phyloP scores from a whole-genome alignment of 2,888 invertebrate species.

The Smittia sp. region DNA sequence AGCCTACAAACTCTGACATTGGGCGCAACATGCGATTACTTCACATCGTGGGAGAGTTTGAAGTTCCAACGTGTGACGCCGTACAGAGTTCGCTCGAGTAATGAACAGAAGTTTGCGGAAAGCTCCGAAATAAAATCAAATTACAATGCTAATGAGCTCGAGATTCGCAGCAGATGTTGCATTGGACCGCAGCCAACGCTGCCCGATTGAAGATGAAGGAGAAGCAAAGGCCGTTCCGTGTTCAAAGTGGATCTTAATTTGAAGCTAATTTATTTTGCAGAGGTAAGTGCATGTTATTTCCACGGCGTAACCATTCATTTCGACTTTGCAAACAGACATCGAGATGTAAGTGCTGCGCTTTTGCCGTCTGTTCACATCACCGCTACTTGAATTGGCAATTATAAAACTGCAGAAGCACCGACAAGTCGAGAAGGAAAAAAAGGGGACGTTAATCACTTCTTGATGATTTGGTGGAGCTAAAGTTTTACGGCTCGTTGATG shows the following conservation, averaged over 20 bases:
- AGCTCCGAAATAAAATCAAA: neutral
- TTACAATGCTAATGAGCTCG: neutral
- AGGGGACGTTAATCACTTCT: conserved; percentile 1
- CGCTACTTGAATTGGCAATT: conserved; percentile 20
- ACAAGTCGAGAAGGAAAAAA: neutral
- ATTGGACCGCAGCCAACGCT: neutral
- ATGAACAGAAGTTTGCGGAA: neutral
- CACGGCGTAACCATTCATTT: neutral
- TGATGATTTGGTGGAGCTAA: neutral
- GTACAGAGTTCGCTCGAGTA: neutral
- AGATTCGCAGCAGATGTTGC: neutral
- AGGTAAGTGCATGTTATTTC: neutral
- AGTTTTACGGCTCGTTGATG: no score
- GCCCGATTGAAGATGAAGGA: neutral
- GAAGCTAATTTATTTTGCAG: conserved; percentile 13
- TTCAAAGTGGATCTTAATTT: conserved; percentile 16
- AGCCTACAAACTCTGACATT: neutral
- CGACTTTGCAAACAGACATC: neutral
- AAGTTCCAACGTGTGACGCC: no score
- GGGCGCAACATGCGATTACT: neutral
- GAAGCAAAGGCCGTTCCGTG: neutral
- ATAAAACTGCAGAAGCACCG: neutral
- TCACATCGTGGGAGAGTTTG: conserved; percentile 1
- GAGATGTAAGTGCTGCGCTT: neutral
- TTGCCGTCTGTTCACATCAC: neutral